Evolutionary conservation across 1,140 invertebrate genomes (phyloP), one percentile per base, ranked within the genome.

Genomic region (Babylonia areolata): DNA sequence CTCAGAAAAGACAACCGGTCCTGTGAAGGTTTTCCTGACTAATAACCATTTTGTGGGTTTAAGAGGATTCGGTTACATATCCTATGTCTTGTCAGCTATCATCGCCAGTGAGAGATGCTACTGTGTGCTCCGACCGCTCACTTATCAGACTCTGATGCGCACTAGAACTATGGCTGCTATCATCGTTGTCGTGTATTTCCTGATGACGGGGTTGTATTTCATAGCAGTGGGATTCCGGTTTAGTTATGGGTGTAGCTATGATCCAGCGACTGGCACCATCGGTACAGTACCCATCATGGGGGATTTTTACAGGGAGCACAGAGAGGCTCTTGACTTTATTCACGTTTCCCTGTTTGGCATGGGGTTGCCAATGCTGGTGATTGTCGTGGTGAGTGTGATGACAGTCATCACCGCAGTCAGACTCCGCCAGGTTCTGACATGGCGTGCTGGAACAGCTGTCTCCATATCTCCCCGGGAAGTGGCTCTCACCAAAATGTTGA

Each of bases 91-190:
- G 33, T 81, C 79, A 12, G 79, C 79, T 2, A 54, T 81, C 42
- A 81, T 81, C 3, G 79, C 79, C 31, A 31, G 79, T 33, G 79
- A 81, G 79, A 51, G 79, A n/a, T 81, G 79, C 42, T 20, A 42
- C 40, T 81, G 79, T 37, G 42, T 51, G 12, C 42, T 81, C 28
- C 33, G 79, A 12, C 79, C 79, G n/a, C 46, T 81, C 23, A 39
- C n/a, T 15, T 31, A 39, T 33, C 28, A 33, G 33, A 81, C 42
- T 23, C 12, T 81, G 42, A 23, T 46, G 33, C 20, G 46, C 6
- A 81, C 79, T 17, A 54, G 31, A 33, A 51, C 42, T 46, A 81
- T 81, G 42, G 79, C 79, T 23, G 46, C 46, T 42, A n/a, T 81
- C 28, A 81, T 81, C 20, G 33, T 51, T 6, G 42, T 17, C n/a